Percentiles rank a stretch among this genome's conserved stretches.
Conservation (phyloP, 2,113 vertebrate species). For the Ceyx margarethae region DNA sequence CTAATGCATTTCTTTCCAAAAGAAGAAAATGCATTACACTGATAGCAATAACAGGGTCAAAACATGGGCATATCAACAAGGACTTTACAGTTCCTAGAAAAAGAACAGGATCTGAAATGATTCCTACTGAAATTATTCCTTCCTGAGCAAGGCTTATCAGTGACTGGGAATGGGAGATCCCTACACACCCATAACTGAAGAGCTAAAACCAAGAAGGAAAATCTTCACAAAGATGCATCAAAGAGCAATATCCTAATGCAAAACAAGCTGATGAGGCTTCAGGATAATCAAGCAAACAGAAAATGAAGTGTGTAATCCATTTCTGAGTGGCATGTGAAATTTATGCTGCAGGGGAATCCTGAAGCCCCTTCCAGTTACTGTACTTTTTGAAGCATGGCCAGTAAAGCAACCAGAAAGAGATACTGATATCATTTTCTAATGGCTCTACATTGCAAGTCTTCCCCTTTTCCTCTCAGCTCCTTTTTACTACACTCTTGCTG, state of each 20-base stretch:
- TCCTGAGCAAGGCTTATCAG: neutral
- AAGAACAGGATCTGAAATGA: neutral
- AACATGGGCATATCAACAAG: neutral
- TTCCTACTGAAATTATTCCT: neutral
- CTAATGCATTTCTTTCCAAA: conserved; percentile 59
- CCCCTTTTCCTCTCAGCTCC: too few relatives aligned
- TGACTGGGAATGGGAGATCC: neutral
- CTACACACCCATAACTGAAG: neutral
- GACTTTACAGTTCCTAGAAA: neutral
- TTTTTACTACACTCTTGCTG: too few relatives aligned
- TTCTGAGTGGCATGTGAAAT: neutral
- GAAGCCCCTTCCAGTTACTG: neutral
- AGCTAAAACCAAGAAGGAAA: neutral
- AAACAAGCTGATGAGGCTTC: neutral
- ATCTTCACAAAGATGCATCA: neutral
- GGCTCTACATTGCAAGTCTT: too few relatives aligned
- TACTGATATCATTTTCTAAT: too few relatives aligned
- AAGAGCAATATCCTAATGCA: neutral
- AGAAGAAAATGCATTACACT: conserved; percentile 50
- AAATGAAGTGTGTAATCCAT: neutral
- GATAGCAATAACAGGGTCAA: conserved; percentile 18
- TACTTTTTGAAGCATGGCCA: neutral
- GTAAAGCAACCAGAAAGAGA: too few relatives aligned
- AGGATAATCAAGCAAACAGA: neutral
- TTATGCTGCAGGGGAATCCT: neutral